Base-by-base conservation (phyloP, 2,113 vertebrate species). In the Danio rerio region DNA sequence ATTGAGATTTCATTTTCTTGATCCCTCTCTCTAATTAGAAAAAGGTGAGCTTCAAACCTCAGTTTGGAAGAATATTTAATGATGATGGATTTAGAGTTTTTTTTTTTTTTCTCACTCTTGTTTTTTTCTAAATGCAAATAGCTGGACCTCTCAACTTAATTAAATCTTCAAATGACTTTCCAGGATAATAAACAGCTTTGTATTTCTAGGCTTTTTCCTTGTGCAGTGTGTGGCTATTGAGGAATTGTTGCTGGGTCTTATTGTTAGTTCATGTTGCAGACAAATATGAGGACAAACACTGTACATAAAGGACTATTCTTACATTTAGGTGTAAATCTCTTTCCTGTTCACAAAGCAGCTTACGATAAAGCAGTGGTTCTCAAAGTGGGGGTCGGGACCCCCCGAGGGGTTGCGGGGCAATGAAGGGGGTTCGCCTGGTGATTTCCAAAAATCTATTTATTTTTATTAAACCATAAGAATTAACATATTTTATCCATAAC, bases 21-120 rank as follows among this genome's bases (percentile, higher is more conserved):
- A 86, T 87, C 81, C 70, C 71, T 52, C 78, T 70, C 78, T 83
- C 15, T 84, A 87, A 89, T 82, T 83, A 82, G 85, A 86, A 86
- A 81, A 69, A 69, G 70, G 42, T 69, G 49, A 12, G 55, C 70
- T 72, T 59, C 16, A 65, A 80, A 43, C 42, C 43, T 70, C 59
- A 47, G 73, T 75, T 68, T 55, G 52, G 78, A 76, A 81, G 65
- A 47, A 81, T 68, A 78, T 83, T 79, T 63, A 84, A 83, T 87
- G 78, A 45, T 50, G 53, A 50, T 61, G 42, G 83, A 56, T 75
- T 81, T 70, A 81, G 63, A 62, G 47, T 11, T 4, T 45, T 71
- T 81, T 61, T 71, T 81, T 61, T 78, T 49, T 20, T 42, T 66
- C 21, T 15, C 47, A 59, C 12, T 62, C 53, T 47, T 5, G 59